Percentiles rank a stretch among this genome's conserved stretches.
phyloP scores from a whole-genome alignment of 2,113 vertebrate genomes.

The Rattus norvegicus region GRCr8 NC_086028.1:4304001-4304500 shows the following conservation, averaged over 20 bases:
- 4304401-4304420: not conserved
- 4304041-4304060: not conserved
- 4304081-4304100: not conserved
- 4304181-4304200: not conserved
- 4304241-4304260: not conserved
- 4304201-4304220: not conserved
- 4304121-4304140: not conserved
- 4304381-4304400: not conserved
- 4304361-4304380: not conserved
- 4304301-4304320: not conserved
- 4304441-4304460: not conserved
- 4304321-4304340: not conserved
- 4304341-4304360: not conserved
- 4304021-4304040: not conserved
- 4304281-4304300: not conserved
- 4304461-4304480: not conserved
- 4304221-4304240: not conserved
- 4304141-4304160: accelerated
- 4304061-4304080: too few species aligned
- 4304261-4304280: not conserved
- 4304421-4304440: not conserved
- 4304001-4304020: not conserved
- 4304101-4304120: not conserved
- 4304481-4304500: too few species aligned
- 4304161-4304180: too few species aligned